phyloP scores from a whole-genome alignment of 1,140 invertebrate species.

The Drosophila kikkawai region DNA sequence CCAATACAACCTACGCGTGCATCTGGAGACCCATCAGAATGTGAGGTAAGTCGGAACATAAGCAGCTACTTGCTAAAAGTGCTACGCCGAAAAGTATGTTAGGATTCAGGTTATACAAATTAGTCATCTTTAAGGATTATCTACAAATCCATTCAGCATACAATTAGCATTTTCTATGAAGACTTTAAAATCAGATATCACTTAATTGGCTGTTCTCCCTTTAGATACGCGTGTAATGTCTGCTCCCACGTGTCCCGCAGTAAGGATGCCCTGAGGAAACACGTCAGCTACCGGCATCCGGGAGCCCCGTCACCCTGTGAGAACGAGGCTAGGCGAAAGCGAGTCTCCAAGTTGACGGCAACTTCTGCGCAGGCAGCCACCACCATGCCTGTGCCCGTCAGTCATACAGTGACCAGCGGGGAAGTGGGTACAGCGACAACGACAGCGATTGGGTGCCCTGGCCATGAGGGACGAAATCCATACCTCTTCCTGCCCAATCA shows the following conservation, averaged over 20 bases:
- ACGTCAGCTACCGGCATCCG: constrained; percentile 94
- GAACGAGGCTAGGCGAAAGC: constrained; percentile 77
- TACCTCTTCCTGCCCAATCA: constrained; percentile 84
- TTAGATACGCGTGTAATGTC: constrained; percentile 90
- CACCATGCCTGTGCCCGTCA: constrained; percentile 25
- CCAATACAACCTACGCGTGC: constrained; percentile 95
- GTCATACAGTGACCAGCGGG: constrained; percentile 63
- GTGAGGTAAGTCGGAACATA: constrained; percentile 86
- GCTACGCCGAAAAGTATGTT: neutral
- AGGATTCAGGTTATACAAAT: neutral
- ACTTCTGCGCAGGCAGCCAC: constrained; percentile 22
- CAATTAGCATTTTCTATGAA: neutral
- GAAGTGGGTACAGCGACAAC: constrained; percentile 28
- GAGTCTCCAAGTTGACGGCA: constrained; percentile 65
- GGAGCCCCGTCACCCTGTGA: constrained; percentile 85
- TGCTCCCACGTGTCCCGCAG: constrained; percentile 94
- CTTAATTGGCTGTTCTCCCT: neutral
- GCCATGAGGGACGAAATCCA: constrained; percentile 50
- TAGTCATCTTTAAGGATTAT: neutral
- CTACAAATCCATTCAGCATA: neutral
- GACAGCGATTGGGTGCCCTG: constrained; percentile 7
- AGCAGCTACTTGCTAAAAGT: neutral
- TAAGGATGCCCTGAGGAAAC: constrained; percentile 93
- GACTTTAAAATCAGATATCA: neutral
- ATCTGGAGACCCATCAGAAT: constrained; percentile 95